Evolutionary conservation across 2,797 vertebrate species (phyloP).

Genomic region (Acanthurus lineatus): DNA sequence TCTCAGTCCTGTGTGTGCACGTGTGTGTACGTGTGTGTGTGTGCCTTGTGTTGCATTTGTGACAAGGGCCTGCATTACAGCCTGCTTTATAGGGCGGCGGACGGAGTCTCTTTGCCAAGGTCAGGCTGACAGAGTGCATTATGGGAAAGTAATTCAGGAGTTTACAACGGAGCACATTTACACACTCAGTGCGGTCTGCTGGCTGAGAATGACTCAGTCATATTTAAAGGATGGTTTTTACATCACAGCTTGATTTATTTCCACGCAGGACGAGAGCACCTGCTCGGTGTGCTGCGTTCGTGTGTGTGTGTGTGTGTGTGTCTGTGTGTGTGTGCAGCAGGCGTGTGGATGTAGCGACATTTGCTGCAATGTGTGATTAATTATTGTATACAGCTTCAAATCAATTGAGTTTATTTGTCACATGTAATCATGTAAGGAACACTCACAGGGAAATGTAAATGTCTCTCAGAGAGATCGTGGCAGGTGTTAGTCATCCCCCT

Average conservation of each 20-base stretch:
- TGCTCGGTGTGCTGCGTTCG: slow-evolving; percentile 22
- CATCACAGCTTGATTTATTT: slow-evolving; percentile 59
- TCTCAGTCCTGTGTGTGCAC: background rate
- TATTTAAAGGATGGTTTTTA: slow-evolving; percentile 63
- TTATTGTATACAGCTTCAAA: slow-evolving; percentile 55
- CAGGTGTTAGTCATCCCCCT: slow-evolving; percentile 72
- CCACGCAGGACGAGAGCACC: slow-evolving; percentile 40
- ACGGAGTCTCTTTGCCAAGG: slow-evolving; percentile 73
- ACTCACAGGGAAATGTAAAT: background rate
- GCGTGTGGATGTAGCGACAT: slow-evolving; percentile 61
- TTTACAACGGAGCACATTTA: slow-evolving; percentile 77
- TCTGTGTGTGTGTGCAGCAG: background rate
- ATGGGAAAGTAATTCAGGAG: slow-evolving; percentile 76
- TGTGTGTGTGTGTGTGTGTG: slow-evolving; percentile 7
- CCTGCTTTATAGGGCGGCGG: slow-evolving; percentile 65
- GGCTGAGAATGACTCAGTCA: slow-evolving; percentile 60
- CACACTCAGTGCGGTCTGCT: slow-evolving; percentile 46
- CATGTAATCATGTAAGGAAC: background rate
- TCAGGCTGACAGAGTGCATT: slow-evolving; percentile 79
- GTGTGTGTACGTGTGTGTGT: slow-evolving; percentile 9
- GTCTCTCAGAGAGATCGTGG: slow-evolving; percentile 45
- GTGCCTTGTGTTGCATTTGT: slow-evolving; percentile 42
- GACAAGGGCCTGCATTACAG: slow-evolving; percentile 57
- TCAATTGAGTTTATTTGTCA: slow-evolving; percentile 4
- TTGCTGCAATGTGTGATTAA: slow-evolving; percentile 71